Conservation (phyloP, 2,113 vertebrate genomes). For the Smithornis capensis region DNA sequence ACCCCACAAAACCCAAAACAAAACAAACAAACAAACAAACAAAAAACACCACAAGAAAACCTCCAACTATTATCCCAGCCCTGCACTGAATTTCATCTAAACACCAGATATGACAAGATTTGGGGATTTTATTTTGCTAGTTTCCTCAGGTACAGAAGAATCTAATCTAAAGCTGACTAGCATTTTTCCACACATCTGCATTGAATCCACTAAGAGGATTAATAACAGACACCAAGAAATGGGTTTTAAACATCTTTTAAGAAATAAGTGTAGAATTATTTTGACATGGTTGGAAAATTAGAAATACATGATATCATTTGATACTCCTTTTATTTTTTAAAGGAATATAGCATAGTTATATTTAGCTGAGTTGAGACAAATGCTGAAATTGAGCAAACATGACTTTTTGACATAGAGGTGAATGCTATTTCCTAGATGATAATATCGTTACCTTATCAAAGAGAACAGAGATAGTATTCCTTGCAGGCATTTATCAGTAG, state of each 20-base stretch:
- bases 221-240: not conserved
- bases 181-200: not conserved
- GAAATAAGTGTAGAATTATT: not conserved
- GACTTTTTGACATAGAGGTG: not conserved
- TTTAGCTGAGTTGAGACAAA: not conserved
- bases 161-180: not conserved
- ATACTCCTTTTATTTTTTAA: not conserved
- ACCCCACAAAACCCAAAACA: fast-evolving
- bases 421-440: not conserved
- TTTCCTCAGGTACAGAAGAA: not conserved
- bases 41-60: too few relatives aligned
- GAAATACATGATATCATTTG: not conserved
- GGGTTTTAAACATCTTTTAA: not conserved
- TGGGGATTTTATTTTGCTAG: not conserved
- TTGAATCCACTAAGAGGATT: constrained; percentile 7
- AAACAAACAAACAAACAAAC: not conserved
- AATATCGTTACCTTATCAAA: not conserved
- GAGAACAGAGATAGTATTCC: not conserved
- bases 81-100: not conserved
- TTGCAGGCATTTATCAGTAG: not conserved
- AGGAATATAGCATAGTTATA: not conserved
- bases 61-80: not conserved
- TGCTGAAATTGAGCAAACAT: not conserved
- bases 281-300: not conserved
- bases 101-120: not conserved